Evolutionary conservation across 1,140 invertebrate species (phyloP), one percentile per base, ranked within the genome.

Genomic region (Drosophila pachea): DNA sequence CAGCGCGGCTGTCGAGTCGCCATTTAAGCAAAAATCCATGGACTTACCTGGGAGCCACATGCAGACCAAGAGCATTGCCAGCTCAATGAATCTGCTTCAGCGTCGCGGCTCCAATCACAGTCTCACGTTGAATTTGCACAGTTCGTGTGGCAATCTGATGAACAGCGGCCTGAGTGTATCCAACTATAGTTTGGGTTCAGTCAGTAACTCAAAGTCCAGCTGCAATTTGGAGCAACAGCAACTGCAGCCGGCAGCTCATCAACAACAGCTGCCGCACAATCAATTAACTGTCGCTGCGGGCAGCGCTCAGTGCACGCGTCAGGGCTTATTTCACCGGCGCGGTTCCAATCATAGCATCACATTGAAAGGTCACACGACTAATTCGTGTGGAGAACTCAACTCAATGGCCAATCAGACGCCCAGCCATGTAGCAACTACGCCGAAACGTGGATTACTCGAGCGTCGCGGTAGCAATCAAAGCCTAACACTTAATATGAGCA

Each of bases 291-390:
- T 69, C 67, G 68, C 68, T 71, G 62, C 63, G 22, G 62, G 56
- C 64, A 67, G 56, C 64, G 64, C 14, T 42, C 82, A 89, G 74
- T 77, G 77, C 4, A 87, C 87, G 2, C 91, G 91, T 36, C 96
- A 95, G 82, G 93, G 94, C 63, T 83, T 95, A 7, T 86, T 95
- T 7, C 93, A 96, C 86, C 91, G 95, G 22, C 91, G 95, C 7
- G 96, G 96, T 4, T 97, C 96, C 0, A 97, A 95, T 88, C 96
- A 96, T n/a, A 97, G 95, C 82, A 90, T 98, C 7, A 97, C 96
- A 2, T 67, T 92, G 5, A 86, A 86, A 43, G 78, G 54, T 12
- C 78, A 86, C 53, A 87, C 79, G 2, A 86, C 87, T 8, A 75
- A 74, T 8, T 89, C 87, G 8, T 89, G 87, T 56, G 89, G 88